Base-by-base conservation (phyloP, 2,888 invertebrate species). In the Mimas tiliae region DNA sequence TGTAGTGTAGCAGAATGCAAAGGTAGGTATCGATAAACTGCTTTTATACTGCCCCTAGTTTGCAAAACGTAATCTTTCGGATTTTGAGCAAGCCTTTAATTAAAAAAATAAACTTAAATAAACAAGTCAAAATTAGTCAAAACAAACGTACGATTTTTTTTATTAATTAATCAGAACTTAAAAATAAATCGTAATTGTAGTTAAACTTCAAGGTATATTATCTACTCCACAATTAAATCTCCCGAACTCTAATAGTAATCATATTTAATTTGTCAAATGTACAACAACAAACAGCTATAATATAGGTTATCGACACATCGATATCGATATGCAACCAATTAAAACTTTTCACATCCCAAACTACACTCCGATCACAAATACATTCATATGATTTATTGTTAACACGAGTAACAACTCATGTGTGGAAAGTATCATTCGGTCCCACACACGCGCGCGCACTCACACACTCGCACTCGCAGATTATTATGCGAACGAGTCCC, bases 311-410 rank as follows among this genome's bases (percentile, higher is more conserved):
- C 55, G 67, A 67, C 62, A 58, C 19, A 69, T 74, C 74, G 73
- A 77, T 68, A 74, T 68, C 67, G 64, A 67, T 47, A 64, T 63
- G 33, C 67, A n/a, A 50, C 64, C 65, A 68, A 66, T 65, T 65
- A 63, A 58, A 67, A 52, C 58, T 62, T 58, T 52, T 50, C 66
- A 69, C 85, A 76, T 62, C 85, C 72, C 85, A 78, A 81, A 67
- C 51, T 68, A 69, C 66, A 66, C 70, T 72, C 81, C 84, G 89
- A 88, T 91, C 91, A 92, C 92, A 90, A 92, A 91, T 91, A 91
- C 93, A 92, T 89, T 88, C 84, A 82, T 91, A 92, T 93, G 93
- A 93, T 92, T 93, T 93, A 93, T 91, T 84, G 86, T 87, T 84
- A 87, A 91, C 91, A 90, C 88, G 87, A 80, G 77, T 83, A 80